Evolutionary conservation across 2,797 vertebrate genomes (phyloP), one percentile per base, ranked within the genome.

Genomic region (Aythya fuligula): DNA sequence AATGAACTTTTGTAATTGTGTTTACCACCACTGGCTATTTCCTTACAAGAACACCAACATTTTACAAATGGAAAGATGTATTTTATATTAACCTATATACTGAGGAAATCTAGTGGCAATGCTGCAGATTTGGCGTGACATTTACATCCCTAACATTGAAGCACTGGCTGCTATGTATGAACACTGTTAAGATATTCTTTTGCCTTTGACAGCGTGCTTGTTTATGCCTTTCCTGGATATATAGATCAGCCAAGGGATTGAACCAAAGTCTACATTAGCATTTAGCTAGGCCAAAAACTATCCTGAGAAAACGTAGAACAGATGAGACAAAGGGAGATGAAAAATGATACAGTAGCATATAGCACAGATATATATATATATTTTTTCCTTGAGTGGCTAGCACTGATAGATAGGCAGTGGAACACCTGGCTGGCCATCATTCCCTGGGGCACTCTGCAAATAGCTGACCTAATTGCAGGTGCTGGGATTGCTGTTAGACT

Each of bases 381-480:
- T 53, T 51, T 27, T 53, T 53, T n/a, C 16, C 39, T 32, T 85
- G 72, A 39, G 61, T 51, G 19, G 57, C 41, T 74, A 94, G 45
- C 76, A 85, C 34, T 95, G 94, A 89, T 49, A 76, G 67, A 91
- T 73, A 81, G 54, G 25, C 27, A 53, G 25, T 69, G 51, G 88
- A 95, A 94, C 84, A 95, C 82, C 87, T 96, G 86, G 72, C 69
- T 90, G 94, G 82, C 61, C 62, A 74, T 30, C 36, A 28, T 49
- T 96, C 85, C 86, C 94, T 2, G 1, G 54, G 90, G 58, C 43
- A 83, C n/a, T 54, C 93, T 86, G 47, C 45, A 90, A 96, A 91
- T 95, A 96, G 75, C 80, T 95, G 93, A 97, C 91, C 94, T 89
- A 90, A 89, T 94, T 96, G 88, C 91, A 93, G 87, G 60, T 94